Base-by-base conservation (phyloP, 2,888 invertebrate genomes). In the Parnassius orleans region DNA sequence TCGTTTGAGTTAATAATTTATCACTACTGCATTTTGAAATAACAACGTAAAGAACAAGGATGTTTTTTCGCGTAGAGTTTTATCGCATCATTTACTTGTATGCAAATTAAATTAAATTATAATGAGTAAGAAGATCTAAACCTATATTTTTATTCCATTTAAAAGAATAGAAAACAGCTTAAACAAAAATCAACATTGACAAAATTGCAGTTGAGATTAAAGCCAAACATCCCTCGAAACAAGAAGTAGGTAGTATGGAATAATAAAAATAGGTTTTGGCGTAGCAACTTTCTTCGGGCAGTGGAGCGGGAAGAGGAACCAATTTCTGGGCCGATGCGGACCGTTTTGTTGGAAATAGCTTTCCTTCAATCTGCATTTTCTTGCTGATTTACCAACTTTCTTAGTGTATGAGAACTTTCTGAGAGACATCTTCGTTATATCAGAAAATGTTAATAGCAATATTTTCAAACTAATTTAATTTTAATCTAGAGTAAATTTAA, bases 301-400 rank as follows among this genome's bases (percentile, higher is more conserved):
- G 78, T 80, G 81, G 77, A 90, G 86, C 87, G 87, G 78, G 79
- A 78, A 83, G 83, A 82, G 79, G 84, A 89, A 91, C 88, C 90
- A 90, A 90, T 90, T 88, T 90, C 89, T 85, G 88, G 81, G 87
- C 87, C 90, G 87, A 86, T 87, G 84, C 81, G 83, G 84, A 86
- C 79, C 90, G 83, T 90, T 90, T 90, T 89, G 89, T 90, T 90
- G 88, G 85, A 89, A 90, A 90, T 90, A 89, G 90, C 90, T 88
- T 89, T 87, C 86, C 87, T 90, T 88, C 88, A 89, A 91, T 91
- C 90, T 90, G 88, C 90, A 91, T 90, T 90, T 91, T 90, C 90
- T 90, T 90, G 90, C 90, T 91, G 91, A 91, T 90, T 90, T 90
- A 89, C 88, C 86, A 90, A 91, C 85, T 90, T 90, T 84, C 86